A percentile compares a stretch with the other conserved stretches of the same genome.
These are phyloP conservation scores for Spinibarbus caldwelli DNA, from an alignment of 2,797 vertebrate genomes.

Conservation along the genomic window DNA sequence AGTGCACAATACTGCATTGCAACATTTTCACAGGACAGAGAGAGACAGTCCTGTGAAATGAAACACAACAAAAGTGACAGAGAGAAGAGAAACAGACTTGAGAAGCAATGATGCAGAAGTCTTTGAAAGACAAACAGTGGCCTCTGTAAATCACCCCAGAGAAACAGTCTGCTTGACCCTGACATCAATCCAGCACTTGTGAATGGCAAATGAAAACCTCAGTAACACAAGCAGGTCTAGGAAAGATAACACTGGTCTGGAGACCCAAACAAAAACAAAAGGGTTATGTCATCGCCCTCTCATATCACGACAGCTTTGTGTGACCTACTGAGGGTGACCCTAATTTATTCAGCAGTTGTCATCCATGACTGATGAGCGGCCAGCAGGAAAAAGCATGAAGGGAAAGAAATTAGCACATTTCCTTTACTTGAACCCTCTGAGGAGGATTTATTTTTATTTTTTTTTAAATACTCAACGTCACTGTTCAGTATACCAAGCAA, in stretches of 20 bases:
- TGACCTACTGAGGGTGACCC: constrained; percentile 64
- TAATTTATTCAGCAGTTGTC: constrained; percentile 78
- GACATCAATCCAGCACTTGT: constrained; percentile 60
- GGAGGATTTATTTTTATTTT: too few relatives aligned
- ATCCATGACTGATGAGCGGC: constrained; percentile 61
- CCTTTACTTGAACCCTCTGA: neutral
- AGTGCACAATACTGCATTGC: neutral
- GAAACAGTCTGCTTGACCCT: constrained; percentile 27
- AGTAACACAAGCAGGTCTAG: constrained; percentile 64
- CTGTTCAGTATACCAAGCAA: neutral
- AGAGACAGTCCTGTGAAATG: neutral
- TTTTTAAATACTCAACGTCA: too few relatives aligned
- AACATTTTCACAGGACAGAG: neutral
- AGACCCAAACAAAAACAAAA: constrained; percentile 70
- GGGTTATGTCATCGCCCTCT: constrained; percentile 73
- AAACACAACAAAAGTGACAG: neutral
- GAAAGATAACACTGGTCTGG: constrained; percentile 69
- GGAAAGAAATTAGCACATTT: constrained; percentile 51
- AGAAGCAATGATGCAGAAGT: constrained; percentile 10
- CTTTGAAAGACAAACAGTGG: constrained; percentile 9
- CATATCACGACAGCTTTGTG: constrained; percentile 67
- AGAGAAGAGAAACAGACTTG: neutral
- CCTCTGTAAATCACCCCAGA: constrained; percentile 23
- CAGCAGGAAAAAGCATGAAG: constrained; percentile 62
- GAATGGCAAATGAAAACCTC: constrained; percentile 69